These are phyloP conservation scores for Gulo gulo DNA, from an alignment of 2,113 vertebrate species.

Conservation along the genomic window DNA sequence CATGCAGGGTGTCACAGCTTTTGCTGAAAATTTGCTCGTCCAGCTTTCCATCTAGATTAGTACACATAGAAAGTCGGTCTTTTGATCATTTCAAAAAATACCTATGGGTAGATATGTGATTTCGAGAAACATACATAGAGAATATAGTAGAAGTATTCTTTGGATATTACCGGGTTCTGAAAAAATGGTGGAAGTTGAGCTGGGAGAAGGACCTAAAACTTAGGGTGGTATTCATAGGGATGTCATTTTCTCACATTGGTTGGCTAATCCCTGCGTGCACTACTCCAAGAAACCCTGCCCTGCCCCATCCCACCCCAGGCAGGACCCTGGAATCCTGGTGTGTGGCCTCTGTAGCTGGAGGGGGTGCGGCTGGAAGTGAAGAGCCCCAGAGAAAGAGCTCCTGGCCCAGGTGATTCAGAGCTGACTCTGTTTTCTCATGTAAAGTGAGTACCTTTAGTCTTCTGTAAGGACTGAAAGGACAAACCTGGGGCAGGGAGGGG, in stretches of 20 bases:
- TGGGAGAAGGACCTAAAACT: neutral
- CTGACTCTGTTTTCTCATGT: neutral
- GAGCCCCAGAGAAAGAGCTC: neutral
- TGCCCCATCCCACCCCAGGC: neutral
- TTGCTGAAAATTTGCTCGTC: neutral
- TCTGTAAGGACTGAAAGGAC: neutral
- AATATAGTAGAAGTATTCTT: neutral
- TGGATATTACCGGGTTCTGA: neutral
- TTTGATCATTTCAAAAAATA: neutral
- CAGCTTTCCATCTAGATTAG: neutral
- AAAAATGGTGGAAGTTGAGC: neutral
- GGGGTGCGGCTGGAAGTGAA: neutral
- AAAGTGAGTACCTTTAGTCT: neutral
- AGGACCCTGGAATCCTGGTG: neutral
- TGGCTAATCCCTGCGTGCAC: neutral
- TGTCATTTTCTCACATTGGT: neutral
- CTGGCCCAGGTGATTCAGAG: neutral
- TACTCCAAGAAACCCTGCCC: neutral
- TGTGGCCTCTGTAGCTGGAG: neutral
- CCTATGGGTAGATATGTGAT: neutral
- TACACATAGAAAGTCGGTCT: neutral
- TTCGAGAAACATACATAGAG: neutral
- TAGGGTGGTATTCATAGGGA: neutral
- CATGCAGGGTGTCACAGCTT: neutral
- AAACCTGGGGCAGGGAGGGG: too few relatives aligned